Conservation (phyloP, 2,888 invertebrate species). For the Scaptomyza reducta region DNA sequence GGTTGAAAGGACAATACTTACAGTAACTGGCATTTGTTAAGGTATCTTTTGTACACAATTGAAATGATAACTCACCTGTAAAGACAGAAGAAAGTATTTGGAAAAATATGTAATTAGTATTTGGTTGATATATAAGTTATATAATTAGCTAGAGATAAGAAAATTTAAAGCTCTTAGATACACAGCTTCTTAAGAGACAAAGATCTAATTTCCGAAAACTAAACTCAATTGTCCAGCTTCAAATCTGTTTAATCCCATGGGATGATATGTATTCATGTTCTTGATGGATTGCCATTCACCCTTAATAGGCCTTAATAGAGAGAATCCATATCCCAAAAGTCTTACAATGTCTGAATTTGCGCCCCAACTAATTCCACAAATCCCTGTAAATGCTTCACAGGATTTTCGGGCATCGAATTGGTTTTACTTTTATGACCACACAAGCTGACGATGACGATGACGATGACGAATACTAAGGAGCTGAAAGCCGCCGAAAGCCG, state of each 20-base stretch:
- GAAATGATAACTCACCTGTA: conserved; percentile 63
- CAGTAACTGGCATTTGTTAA: conserved; percentile 51
- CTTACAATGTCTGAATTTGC: conserved; percentile 35
- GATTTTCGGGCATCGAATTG: conserved; percentile 60
- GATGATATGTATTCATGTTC: conserved; percentile 8
- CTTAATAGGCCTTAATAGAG: conserved; percentile 19
- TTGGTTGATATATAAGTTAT: too few species aligned
- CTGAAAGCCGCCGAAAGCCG: conserved; percentile 5
- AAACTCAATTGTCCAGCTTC: conserved; percentile 25
- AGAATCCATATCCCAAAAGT: conserved; percentile 3
- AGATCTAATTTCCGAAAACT: neutral
- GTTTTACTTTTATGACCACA: conserved; percentile 49
- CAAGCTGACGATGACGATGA: conserved; percentile 13
- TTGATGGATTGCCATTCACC: conserved; percentile 42
- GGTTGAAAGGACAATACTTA: conserved; percentile 56
- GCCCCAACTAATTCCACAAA: conserved; percentile 65
- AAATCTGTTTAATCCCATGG: conserved; percentile 29
- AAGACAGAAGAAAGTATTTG: conserved; percentile 24
- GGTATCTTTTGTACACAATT: conserved; percentile 22
- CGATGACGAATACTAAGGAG: neutral
- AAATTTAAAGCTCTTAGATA: too few species aligned
- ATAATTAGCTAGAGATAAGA: too few species aligned
- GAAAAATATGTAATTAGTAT: conserved; percentile 28
- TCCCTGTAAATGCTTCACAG: conserved; percentile 72
- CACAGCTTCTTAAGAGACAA: too few species aligned